Percentiles rank a stretch among this genome's conserved stretches.
These are phyloP conservation scores for Syngnathus scovelli DNA, from an alignment of 2,113 vertebrate species.

Conservation along the genomic window DNA sequence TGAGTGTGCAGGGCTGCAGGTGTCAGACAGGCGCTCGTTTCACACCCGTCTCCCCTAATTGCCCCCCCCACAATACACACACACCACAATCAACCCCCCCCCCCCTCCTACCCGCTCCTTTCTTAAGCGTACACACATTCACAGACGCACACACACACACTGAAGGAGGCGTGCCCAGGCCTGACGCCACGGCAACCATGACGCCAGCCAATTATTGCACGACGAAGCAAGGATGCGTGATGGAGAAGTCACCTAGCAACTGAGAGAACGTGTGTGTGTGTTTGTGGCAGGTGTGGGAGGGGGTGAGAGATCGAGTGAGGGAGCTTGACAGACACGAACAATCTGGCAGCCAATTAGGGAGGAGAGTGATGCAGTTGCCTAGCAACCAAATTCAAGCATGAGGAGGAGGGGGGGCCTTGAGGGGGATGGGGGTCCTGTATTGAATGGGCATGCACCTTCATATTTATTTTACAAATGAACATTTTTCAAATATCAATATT, in stretches of 20 bases:
- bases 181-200: background rate
- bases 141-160: background rate
- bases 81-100: background rate
- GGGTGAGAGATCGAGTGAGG: background rate
- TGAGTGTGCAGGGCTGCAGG: background rate
- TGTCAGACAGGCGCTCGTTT: background rate
- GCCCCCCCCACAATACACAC: background rate
- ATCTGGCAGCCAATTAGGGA: slow-evolving; percentile 6
- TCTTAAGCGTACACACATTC: background rate
- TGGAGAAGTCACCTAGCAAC: slow-evolving; percentile 8
- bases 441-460: background rate
- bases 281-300: background rate
- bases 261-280: background rate
- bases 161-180: background rate
- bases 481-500: background rate
- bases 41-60: slow-evolving; percentile 1
- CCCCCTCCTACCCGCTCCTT: background rate
- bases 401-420: background rate
- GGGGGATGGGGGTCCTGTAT: background rate
- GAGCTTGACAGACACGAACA: slow-evolving; percentile 1
- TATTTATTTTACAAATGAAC: background rate
- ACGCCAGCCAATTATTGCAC: background rate
- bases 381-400: slow-evolving; percentile 4
- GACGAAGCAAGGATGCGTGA: background rate
- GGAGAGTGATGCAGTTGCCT: slow-evolving; percentile 9